Base-by-base conservation (phyloP, 2,797 vertebrate species). In the Macrochelys suwanniensis region DNA sequence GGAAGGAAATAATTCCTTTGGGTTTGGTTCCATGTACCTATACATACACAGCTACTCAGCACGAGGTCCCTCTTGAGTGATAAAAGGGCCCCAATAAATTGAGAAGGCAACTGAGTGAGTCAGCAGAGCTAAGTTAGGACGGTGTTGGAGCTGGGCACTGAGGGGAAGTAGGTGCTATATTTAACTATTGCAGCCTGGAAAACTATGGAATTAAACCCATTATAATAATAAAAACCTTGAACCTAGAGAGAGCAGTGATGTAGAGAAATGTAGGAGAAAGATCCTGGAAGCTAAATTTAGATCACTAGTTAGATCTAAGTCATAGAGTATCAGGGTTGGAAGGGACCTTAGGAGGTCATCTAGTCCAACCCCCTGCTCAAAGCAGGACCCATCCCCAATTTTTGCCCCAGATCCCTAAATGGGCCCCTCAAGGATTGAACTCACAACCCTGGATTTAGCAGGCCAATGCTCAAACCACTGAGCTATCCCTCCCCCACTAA, bases 21-120 rank as follows among this genome's bases (percentile, higher is more conserved):
- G 5, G 13, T 10, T 53, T 47, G 17, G 19, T 68, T 82, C 26
- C 19, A 28, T 16, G 59, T 53, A 79, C 6, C 19, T 17, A 19
- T 13, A 4, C 13, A 3, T 21, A 31, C 15, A 28, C 45, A 71
- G 53, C 0, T 3, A 57, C 15, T 74, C 53, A 12, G 85, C 61
- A 68, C 49, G 31, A 9, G 65, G 4, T 0, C 1, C 33, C 33
- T 56, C 82, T 25, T 37, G 28, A 0, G 53, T n/a, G 61, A 65
- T 33, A 7, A 65, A 33, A 65, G 59, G 4, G 74, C 33, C 65
- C 11, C 2, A 53, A 17, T 6, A 68, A 28, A 85, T 54, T 7
- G 57, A 76, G n/a, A 59, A 65, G 26, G 31, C 26, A 74, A 9
- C 19, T 87, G 83, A 33, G 11, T 7, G 15, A 84, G n/a, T 13